A percentile compares a stretch with the other conserved stretches of the same genome.
Evolutionary conservation across 2,797 vertebrate species (phyloP).

Genomic region (Gadopsis marmoratus): DNA sequence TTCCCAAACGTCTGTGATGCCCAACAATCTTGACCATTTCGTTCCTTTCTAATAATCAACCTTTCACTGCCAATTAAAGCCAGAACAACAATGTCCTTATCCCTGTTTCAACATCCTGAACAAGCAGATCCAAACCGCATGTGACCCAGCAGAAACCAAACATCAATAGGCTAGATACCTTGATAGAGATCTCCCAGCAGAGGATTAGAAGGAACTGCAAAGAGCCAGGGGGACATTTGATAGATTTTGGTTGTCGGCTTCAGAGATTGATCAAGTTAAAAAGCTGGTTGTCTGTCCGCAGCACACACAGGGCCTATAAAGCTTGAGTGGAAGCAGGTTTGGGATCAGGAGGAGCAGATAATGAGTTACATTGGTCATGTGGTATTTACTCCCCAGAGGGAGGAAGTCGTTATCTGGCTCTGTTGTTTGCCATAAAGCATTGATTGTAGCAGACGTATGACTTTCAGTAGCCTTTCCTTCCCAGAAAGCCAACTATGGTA

Average conservation of each 20-base stretch:
- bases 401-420: constrained; percentile 73
- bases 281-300: constrained; percentile 70
- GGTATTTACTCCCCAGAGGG: constrained; percentile 64
- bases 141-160: constrained; percentile 73
- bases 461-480: constrained; percentile 36
- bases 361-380: constrained; percentile 81
- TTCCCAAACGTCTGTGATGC: constrained; percentile 44
- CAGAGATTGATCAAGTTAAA: constrained; percentile 82
- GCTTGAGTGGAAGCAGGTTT: constrained; percentile 85
- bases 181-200: constrained; percentile 82
- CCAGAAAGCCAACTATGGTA: constrained; percentile 6
- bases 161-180: constrained; percentile 68
- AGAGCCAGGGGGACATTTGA: constrained; percentile 75
- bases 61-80: constrained; percentile 71
- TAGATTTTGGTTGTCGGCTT: constrained; percentile 76
- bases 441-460: constrained; percentile 63
- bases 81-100: constrained; percentile 66
- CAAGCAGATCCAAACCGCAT: constrained; percentile 81
- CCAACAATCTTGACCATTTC: constrained; percentile 49
- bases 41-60: constrained; percentile 68
- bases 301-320: constrained; percentile 71
- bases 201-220: constrained; percentile 75
- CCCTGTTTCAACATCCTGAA: constrained; percentile 69
- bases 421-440: constrained; percentile 72
- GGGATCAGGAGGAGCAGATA: constrained; percentile 71